Evolutionary conservation across 2,797 vertebrate species (phyloP).

Genomic region (Siniperca undulata): DNA sequence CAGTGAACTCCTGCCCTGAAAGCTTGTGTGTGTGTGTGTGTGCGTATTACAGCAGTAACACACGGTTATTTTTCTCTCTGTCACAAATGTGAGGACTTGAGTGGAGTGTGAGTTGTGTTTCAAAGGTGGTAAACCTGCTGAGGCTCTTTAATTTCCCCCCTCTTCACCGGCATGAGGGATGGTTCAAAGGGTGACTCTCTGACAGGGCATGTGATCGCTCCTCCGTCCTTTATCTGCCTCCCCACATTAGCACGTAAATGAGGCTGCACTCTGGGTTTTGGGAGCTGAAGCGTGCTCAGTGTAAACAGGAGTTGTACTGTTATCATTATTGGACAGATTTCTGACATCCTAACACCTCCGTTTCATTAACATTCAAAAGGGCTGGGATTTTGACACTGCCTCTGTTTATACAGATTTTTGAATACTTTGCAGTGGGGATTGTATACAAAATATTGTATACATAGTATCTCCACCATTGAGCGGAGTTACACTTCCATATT

Average conservation of each 20-base stretch:
- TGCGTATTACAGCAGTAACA: constrained; percentile 28
- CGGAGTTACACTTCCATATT: constrained; percentile 58
- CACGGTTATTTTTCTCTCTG: constrained; percentile 74
- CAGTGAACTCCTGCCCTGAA: constrained; percentile 40
- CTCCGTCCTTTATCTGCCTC: constrained; percentile 86
- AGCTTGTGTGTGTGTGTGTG: constrained; percentile 26
- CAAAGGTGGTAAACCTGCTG: constrained; percentile 85
- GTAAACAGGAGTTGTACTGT: constrained; percentile 86
- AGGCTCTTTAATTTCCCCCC: constrained; percentile 85
- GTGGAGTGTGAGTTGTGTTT: constrained; percentile 82
- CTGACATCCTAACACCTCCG: constrained; percentile 86
- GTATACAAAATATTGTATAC: constrained; percentile 72
- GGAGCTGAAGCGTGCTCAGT: constrained; percentile 82
- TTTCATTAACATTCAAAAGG: constrained; percentile 86
- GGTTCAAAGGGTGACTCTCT: constrained; percentile 88
- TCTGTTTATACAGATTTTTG: constrained; percentile 84
- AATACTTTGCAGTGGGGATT: constrained; percentile 78
- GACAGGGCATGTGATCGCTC: constrained; percentile 87
- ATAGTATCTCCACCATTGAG: constrained; percentile 64
- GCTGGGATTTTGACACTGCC: constrained; percentile 84
- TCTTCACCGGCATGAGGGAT: constrained; percentile 81
- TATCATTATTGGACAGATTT: constrained; percentile 89
- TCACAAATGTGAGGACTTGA: constrained; percentile 76
- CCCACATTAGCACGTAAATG: constrained; percentile 91
- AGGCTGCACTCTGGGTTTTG: constrained; percentile 87